Base-by-base conservation (phyloP, 2,113 vertebrate genomes). In the Thamnaconus septentrionalis region DNA sequence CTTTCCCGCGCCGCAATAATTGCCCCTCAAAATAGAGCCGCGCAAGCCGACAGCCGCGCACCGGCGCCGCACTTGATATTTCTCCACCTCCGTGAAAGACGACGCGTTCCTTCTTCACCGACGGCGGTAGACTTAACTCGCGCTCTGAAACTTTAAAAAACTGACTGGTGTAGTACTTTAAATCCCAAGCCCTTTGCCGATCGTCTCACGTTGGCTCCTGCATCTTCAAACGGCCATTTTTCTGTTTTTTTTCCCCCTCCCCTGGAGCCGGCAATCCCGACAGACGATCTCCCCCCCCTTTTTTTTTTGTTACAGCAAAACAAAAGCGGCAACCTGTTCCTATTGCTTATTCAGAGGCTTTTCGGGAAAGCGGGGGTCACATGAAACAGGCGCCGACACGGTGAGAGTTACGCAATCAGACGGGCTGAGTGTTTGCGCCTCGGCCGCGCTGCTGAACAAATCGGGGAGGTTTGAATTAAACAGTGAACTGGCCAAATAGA, bases 291-390 rank as follows among this genome's bases (percentile, higher is more conserved):
- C 53, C 40, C 56, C 59, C 60, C 73, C 41, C 31, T 68, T n/a
- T 41, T 41, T 41, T 43, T 73, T 73, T 61, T 76, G 66, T 64
- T 52, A 9, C 48, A 65, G 49, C 60, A 64, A 56, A 65, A 78
- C 61, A 71, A 59, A 74, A 69, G 66, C 18, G 53, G 47, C 53
- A 71, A 69, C 61, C 69, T 66, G 74, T 62, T 78, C 56, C 49
- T 57, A 56, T 49, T 59, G 60, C 61, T 65, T 69, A 64, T 62
- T 71, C 48, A 5, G 52, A 40, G 43, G 60, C 39, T 59, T 61
- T 59, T 56, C 46, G 31, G 60, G 31, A 8, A 46, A 54, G 6
- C 46, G 12, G 63, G 45, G 72, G 74, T 63, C 7, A 39, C 63
- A 31, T 55, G 52, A 72, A 70, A 62, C 58, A 10, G 11, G 41